phyloP scores from a whole-genome alignment of 2,888 invertebrate species.

The Formica aserva region DNA sequence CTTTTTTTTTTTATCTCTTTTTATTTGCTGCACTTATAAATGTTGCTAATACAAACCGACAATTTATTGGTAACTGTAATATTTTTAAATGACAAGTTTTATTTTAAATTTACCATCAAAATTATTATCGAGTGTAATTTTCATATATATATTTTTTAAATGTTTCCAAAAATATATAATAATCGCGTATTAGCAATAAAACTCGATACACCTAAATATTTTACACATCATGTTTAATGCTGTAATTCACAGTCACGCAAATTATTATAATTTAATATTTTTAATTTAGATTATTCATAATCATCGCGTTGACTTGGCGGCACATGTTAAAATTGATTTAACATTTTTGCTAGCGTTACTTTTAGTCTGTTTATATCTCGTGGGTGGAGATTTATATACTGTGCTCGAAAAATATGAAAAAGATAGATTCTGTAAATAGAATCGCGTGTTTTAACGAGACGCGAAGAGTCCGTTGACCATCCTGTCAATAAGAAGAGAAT shows the following conservation, averaged over 20 bases:
- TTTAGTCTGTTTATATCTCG: not conserved
- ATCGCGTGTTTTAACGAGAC: not conserved
- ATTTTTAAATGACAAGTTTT: not conserved
- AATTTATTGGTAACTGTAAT: not conserved
- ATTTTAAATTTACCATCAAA: not conserved
- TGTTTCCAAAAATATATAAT: not conserved
- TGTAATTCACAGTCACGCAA: not conserved
- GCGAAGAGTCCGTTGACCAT: constrained; percentile 61
- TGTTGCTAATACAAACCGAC: not conserved
- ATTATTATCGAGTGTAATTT: not conserved
- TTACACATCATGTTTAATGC: not conserved
- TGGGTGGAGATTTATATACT: not conserved
- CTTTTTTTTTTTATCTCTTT: not conserved
- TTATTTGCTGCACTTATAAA: not conserved
- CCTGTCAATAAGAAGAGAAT: constrained; percentile 60
- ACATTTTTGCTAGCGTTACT: constrained; percentile 17
- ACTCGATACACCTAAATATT: not conserved
- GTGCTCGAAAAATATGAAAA: not conserved
- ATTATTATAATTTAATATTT: not conserved
- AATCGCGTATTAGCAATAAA: not conserved
- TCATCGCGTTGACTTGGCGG: not conserved
- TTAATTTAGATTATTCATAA: not conserved
- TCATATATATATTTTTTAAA: not conserved
- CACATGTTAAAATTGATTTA: not conserved
- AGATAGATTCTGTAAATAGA: constrained; percentile 17